Evolutionary conservation across 2,888 invertebrate genomes (phyloP).

Genomic region (Oligia latruncula): DNA sequence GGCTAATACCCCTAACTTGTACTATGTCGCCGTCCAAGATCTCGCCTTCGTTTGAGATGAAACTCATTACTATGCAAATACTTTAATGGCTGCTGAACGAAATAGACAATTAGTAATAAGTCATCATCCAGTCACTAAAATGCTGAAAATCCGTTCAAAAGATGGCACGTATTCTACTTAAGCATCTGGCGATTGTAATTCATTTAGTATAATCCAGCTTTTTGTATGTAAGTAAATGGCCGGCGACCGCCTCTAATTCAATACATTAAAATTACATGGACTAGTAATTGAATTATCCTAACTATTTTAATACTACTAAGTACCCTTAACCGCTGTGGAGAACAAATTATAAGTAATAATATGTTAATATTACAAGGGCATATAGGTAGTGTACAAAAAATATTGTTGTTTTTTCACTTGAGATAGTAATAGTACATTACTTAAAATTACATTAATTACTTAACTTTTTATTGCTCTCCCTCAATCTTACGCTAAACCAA

Average conservation of each 20-base stretch:
- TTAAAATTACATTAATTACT: conserved; percentile 79
- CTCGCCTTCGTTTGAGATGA: conserved; percentile 37
- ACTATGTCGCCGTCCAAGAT: conserved; percentile 83
- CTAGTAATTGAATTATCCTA: conserved; percentile 90
- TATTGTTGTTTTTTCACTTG: conserved; percentile 75
- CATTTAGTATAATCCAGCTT: conserved; percentile 18
- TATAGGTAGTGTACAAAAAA: conserved; percentile 75
- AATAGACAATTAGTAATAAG: conserved; percentile 24
- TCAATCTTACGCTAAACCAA: conserved; percentile 84
- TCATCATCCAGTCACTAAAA: conserved; percentile 4
- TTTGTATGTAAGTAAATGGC: conserved; percentile 63
- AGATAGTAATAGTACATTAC: conserved; percentile 79
- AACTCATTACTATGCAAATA: conserved; percentile 29
- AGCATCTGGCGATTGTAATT: conserved; percentile 23
- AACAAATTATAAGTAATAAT: conserved; percentile 76
- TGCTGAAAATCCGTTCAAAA: conserved; percentile 26
- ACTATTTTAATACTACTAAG: conserved; percentile 81
- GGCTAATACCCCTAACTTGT: conserved; percentile 86
- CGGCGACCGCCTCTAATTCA: conserved; percentile 85
- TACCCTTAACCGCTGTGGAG: conserved; percentile 90
- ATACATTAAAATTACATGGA: conserved; percentile 89
- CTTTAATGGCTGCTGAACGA: conserved; percentile 29
- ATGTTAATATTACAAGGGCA: conserved; percentile 79
- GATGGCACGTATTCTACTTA: conserved; percentile 9
- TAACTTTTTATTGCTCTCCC: conserved; percentile 86